Evolutionary conservation across 2,797 vertebrate genomes (phyloP), one percentile per base, ranked within the genome.

Genomic region (Picus viridis): DNA sequence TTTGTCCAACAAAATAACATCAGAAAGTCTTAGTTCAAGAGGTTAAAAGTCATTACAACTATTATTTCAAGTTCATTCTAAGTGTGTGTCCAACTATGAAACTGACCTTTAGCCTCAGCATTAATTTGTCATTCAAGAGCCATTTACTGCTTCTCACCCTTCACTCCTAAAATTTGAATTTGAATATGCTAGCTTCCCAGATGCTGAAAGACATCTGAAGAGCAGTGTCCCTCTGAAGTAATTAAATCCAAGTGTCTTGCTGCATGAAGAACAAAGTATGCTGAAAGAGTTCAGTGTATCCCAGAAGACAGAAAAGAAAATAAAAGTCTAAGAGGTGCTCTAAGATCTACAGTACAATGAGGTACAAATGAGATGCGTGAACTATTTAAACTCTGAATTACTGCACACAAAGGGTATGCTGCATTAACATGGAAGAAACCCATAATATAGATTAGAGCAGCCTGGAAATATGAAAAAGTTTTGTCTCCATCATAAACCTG

Each of bases 181-280:
- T 95, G 29, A 96, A 93, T 82, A 96, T 56, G 63, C 64, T 53
- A 89, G 72, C 64, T 94, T 90, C 85, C 96, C 78, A 93, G 91
- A 95, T 94, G 53, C 89, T 83, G 69, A 97, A 97, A 76, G 94
- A 89, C 80, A 93, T 74, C 16, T 95, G 88, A 97, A 96, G 69
- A 97, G 36, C 80, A 95, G 47, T 61, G 67, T 75, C 96, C 65
- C 77, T 92, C 69, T 79, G 65, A 24, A 49, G 69, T 91, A 95
- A 96, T 88, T 95, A 96, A 95, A 49, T 90, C 30, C 49, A 87
- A 32, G 47, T 51, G 63, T 82, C 92, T 93, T 93, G 91, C 32
- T 91, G 74, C 67, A 74, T 43, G 53, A 86, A 94, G 70, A 96
- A 87, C 58, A 32, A 94, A 88, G 90, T 27, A 83, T 61, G 57